Conservation (phyloP, 2,888 invertebrate genomes). For the Brachylomia viminalis region DNA sequence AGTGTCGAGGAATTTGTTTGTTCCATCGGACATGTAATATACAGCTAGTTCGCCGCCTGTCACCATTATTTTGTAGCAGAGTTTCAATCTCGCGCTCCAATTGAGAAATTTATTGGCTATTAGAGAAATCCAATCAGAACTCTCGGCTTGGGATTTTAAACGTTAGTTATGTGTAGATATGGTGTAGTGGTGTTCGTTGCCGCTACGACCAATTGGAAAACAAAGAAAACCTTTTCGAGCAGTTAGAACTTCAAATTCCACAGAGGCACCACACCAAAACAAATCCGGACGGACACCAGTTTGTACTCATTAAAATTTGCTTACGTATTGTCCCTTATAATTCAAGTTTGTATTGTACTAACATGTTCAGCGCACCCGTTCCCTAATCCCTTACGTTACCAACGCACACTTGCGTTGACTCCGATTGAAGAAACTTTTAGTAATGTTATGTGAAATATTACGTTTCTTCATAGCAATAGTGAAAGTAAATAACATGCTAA, state of each 20-base stretch:
- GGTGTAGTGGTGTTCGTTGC: background rate
- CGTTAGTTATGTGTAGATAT: constrained; percentile 10
- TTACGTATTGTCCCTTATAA: background rate
- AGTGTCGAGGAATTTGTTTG: constrained; percentile 2
- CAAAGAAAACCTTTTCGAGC: constrained; percentile 4
- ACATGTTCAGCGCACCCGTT: constrained; percentile 6
- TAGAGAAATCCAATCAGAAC: constrained; percentile 45
- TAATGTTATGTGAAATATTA: constrained; percentile 12
- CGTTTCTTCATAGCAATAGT: constrained; percentile 22
- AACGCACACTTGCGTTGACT: constrained; percentile 37
- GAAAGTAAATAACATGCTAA: constrained; percentile 28
- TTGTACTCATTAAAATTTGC: background rate
- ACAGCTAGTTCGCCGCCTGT: constrained; percentile 11
- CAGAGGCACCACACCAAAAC: background rate
- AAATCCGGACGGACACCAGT: background rate
- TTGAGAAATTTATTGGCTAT: constrained; percentile 47
- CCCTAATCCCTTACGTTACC: background rate
- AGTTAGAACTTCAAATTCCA: background rate
- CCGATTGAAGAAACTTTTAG: constrained; percentile 14
- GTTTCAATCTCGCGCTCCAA: constrained; percentile 49
- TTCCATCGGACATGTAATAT: constrained; percentile 10
- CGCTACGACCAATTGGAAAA: background rate
- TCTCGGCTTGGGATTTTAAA: constrained; percentile 25
- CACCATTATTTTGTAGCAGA: constrained; percentile 29
- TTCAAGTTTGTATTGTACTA: background rate